These are phyloP conservation scores for Hipposideros armiger DNA, from an alignment of 2,113 vertebrate genomes.

Conservation along the genomic window DNA sequence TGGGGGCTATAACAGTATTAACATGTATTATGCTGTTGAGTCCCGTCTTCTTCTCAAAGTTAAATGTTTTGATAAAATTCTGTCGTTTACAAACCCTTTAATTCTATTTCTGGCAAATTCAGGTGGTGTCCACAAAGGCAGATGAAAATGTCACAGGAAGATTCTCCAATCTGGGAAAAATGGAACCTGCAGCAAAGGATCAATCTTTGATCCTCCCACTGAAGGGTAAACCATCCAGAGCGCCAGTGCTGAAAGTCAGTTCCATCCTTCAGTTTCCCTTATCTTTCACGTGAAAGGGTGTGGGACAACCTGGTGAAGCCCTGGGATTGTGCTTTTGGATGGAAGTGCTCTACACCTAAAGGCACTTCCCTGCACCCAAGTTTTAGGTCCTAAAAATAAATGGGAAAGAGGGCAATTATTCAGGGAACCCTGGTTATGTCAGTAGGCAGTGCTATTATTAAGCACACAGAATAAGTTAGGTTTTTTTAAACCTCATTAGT, in stretches of 20 bases:
- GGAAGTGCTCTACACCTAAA: conserved; percentile 19
- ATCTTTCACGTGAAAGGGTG: conserved; percentile 1
- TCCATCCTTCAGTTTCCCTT: background rate
- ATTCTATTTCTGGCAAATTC: conserved; percentile 5
- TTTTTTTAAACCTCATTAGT: conserved; percentile 68
- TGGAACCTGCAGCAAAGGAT: background rate
- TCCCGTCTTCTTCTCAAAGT: background rate
- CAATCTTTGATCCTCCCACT: conserved; percentile 37
- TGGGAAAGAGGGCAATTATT: conserved; percentile 74
- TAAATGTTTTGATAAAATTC: conserved; percentile 53
- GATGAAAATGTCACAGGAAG: conserved; percentile 42
- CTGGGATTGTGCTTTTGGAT: background rate
- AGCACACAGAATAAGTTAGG: conserved; percentile 27
- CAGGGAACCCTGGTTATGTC: conserved; percentile 48
- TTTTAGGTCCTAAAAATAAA: conserved; percentile 76
- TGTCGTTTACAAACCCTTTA: conserved; percentile 3
- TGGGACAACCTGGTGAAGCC: background rate
- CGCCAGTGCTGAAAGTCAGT: background rate
- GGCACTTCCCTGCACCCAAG: background rate
- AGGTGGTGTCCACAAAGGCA: conserved; percentile 38
- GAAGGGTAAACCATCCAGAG: background rate
- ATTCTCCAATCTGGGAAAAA: background rate
- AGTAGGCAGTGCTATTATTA: conserved; percentile 73
- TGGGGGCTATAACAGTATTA: background rate
- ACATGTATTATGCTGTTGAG: background rate